phyloP scores from a whole-genome alignment of 2,113 vertebrate genomes.

The Terrapene triunguis region DNA sequence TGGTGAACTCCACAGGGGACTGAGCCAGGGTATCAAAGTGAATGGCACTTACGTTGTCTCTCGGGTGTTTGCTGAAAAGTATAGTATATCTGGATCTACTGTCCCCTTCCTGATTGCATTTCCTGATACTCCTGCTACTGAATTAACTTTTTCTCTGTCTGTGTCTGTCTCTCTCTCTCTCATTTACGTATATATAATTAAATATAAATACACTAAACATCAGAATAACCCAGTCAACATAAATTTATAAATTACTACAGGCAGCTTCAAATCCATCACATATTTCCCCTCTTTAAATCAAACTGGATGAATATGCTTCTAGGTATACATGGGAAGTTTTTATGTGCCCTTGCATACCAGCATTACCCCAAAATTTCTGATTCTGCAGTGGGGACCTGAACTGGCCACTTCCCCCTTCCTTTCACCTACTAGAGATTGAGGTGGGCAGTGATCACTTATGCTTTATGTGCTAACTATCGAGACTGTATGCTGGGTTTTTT shows the following conservation, averaged over 20 bases:
- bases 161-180: background rate
- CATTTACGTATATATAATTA: background rate
- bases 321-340: background rate
- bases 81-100: background rate
- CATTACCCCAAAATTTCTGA: background rate
- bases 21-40: background rate
- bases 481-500: background rate
- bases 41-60: background rate
- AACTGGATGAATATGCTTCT: rapidly evolving
- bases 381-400: background rate
- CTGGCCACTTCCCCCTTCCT: background rate
- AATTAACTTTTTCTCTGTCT: background rate
- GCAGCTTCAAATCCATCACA: background rate
- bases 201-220: background rate
- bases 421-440: background rate
- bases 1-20: background rate
- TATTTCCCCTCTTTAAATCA: background rate
- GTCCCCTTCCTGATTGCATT: background rate
- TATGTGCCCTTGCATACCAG: background rate
- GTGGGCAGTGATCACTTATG: background rate
- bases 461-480: background rate
- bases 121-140: background rate
- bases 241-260: background rate
- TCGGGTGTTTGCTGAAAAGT: background rate
- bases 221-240: background rate